Base-by-base conservation (phyloP, 2,888 invertebrate genomes). In the Acanthosepion lycidas region DNA sequence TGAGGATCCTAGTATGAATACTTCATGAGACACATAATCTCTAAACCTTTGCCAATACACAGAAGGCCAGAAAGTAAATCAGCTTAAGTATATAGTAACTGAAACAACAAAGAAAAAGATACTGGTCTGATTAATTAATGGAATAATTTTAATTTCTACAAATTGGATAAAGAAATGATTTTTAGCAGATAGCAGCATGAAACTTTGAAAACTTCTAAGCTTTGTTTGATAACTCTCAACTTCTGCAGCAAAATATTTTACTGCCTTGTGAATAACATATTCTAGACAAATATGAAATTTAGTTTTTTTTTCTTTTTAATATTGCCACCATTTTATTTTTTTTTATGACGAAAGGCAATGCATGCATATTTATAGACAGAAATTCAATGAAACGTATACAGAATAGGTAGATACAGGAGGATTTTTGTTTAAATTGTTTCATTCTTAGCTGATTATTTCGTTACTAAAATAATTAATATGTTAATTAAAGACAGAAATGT, bases 391-490 rank as follows among this genome's bases (percentile, higher is more conserved):
- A 12, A 15, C 78, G 12, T 78, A 78, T 78, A 78, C 78, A 78
- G 33, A 78, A 78, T 78, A 78, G 78, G 64, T 64, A 64, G n/a
- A 78, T 20, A 33, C 6, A 26, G 33, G n/a, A n/a, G n/a, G 18
- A n/a, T 78, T 78, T 78, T 78, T 78, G n/a, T 78, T n/a, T 78
- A 78, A 78, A 78, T 59, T 78, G 78, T 78, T 78, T 78, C 33
- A 78, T 78, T 78, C 78, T 78, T 78, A 78, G 78, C 78, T 78
- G 78, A n/a, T 78, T 78, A 78, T 78, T 78, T 78, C 9, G 78
- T n/a, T 78, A 78, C 78, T 78, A 78, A 78, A 78, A 78, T 78
- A 78, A 78, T 78, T 78, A 78, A 78, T 78, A 78, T 78, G 78
- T 33, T 78, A 78, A 78, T 78, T 78, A 33, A n/a, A 12, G n/a